Base-by-base conservation (phyloP, 2,113 vertebrate species). In the Macquaria australasica region DNA sequence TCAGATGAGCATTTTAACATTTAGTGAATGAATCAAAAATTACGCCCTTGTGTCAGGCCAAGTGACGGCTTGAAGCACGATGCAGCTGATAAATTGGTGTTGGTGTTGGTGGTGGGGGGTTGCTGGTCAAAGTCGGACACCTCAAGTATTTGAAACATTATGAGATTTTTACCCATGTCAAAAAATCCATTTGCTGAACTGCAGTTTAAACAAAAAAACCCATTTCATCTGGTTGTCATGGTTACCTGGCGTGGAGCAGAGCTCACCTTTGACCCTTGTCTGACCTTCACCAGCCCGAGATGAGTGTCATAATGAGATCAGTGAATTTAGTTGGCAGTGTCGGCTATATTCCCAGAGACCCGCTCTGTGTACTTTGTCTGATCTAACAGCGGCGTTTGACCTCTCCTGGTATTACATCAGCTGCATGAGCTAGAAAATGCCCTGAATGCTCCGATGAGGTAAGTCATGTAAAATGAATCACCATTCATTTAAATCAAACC, bases 241-340 rank as follows among this genome's bases (percentile, higher is more conserved):
- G 86, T 70, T 74, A 82, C 73, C 43, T 48, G 28, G 66, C 50
- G 58, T 7, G 6, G 16, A 64, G 43, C 39, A 41, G 34, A 66
- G n/a, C 48, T 77, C 55, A 73, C 68, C 73, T 84, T 62, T 78
- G 74, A 66, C 74, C 56, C 37, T 53, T 0, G 34, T 50, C 59
- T 43, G 78, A 69, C 69, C 55, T 12, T n/a, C n/a, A 20, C 0
- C 4, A 48, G 66, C 28, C 58, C 37, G 25, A 25, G 48, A 73
- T 28, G 34, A 73, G 68, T 5, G 7, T 77, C 34, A 50, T 68
- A 12, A 11, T 43, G 10, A 43, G 43, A 78, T 74, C 67, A 39
- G 62, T 69, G 23, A 58, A 48, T 31, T 6, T 51, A 41, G 25
- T 37, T 20, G 59, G 12, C 53, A 50, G 62, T 62, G 70, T 73